Evolutionary conservation across 2,797 vertebrate species (phyloP).

Genomic region (Muraenolepis orangiensis): DNA sequence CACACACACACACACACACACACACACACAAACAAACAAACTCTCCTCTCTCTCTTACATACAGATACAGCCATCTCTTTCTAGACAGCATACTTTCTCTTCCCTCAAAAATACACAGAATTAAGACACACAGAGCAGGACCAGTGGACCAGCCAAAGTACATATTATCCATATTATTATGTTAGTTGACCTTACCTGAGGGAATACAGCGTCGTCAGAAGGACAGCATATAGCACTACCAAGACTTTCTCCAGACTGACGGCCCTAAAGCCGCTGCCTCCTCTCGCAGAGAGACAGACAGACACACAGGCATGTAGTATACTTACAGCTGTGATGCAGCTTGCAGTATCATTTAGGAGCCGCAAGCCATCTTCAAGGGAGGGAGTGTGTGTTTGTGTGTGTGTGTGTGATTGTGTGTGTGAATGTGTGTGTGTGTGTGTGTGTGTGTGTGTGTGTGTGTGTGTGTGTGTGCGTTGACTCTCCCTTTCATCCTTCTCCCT

Average conservation of each 20-base stretch:
- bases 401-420: background rate
- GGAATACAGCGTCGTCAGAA: background rate
- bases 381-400: background rate
- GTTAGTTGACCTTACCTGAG: background rate
- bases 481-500: background rate
- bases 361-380: slow-evolving; percentile 34
- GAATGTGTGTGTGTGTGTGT: background rate
- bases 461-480: too few species aligned
- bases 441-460: too few species aligned
- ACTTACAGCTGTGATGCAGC: slow-evolving; percentile 45
- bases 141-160: background rate
- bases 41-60: too few species aligned
- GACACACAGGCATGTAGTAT: slow-evolving; percentile 14
- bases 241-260: background rate
- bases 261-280: slow-evolving; percentile 31
- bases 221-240: background rate
- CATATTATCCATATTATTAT: background rate
- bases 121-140: background rate
- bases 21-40: too few species aligned
- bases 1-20: too few species aligned
- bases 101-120: background rate
- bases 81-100: background rate
- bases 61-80: background rate
- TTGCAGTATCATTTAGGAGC: slow-evolving; percentile 55
- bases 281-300: slow-evolving; percentile 25